phyloP scores from a whole-genome alignment of 1,140 invertebrate genomes.

The Alviniconcha marisindica region DNA sequence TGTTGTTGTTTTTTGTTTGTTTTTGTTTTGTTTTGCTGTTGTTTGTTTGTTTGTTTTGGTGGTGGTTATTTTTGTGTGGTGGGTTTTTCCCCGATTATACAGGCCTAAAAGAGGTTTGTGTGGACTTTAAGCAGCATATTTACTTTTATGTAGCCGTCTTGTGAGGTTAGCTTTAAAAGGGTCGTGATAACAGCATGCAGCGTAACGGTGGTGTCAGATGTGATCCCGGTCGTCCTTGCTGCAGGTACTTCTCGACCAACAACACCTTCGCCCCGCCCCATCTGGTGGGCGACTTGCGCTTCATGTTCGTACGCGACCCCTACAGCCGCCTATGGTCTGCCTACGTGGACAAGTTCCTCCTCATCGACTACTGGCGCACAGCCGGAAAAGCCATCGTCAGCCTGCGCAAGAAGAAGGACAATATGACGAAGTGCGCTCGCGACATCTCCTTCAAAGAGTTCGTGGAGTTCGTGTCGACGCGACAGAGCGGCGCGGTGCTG shows the following conservation, averaged over 20 bases:
- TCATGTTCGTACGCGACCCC: constrained; percentile 52
- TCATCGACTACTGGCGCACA: constrained; percentile 51
- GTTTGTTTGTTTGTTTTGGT: too few relatives aligned
- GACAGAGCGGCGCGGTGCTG: not conserved
- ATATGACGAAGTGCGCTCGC: constrained; percentile 37
- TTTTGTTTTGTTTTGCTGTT: too few relatives aligned
- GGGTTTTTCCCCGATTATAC: too few relatives aligned
- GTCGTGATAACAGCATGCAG: too few relatives aligned
- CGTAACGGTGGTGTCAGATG: too few relatives aligned
- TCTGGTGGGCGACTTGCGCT: constrained; percentile 26
- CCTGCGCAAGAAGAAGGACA: constrained; percentile 35
- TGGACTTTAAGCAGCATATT: too few relatives aligned
- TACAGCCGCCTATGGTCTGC: constrained; percentile 54
- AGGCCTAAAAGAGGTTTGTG: too few relatives aligned
- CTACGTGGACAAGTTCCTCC: constrained; percentile 54
- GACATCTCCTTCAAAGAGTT: constrained; percentile 56
- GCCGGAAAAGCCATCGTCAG: constrained; percentile 41
- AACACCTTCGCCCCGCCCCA: constrained; percentile 1
- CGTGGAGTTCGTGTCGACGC: constrained; percentile 41
- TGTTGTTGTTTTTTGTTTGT: too few relatives aligned
- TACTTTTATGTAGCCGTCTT: too few relatives aligned
- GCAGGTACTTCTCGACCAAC: not conserved
- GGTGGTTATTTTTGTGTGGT: too few relatives aligned
- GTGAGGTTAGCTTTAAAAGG: too few relatives aligned
- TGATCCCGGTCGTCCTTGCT: too few relatives aligned